These are phyloP conservation scores for Gopherus flavomarginatus DNA, from an alignment of 2,113 vertebrate species.

Conservation along the genomic window DNA sequence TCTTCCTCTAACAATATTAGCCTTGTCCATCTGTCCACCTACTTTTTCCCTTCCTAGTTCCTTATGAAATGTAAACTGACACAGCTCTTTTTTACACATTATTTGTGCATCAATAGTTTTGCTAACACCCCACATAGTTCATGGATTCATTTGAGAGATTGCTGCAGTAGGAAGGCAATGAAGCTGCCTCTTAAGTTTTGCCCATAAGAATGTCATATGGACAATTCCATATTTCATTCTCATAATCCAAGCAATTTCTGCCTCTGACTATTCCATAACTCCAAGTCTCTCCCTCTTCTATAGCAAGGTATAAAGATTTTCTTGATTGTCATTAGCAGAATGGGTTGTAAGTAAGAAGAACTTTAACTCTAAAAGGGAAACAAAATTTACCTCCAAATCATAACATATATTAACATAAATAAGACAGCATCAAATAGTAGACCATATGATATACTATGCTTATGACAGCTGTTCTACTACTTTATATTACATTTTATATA, in stretches of 20 bases:
- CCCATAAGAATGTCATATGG: not conserved
- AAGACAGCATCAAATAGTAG: not conserved
- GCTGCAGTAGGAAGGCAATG: not conserved
- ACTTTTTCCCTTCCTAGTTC: not conserved
- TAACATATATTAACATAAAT: not conserved
- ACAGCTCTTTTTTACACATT: not conserved
- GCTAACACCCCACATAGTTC: not conserved
- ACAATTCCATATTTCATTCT: not conserved
- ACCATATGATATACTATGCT: not conserved
- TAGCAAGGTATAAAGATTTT: not conserved
- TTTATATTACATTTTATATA: not conserved
- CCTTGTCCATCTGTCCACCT: not conserved
- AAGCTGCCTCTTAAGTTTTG: not conserved
- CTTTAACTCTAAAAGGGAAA: not conserved
- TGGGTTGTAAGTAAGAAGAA: not conserved
- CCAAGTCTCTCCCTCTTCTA: not conserved
- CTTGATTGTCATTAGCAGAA: not conserved
- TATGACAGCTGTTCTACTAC: not conserved
- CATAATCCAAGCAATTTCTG: not conserved
- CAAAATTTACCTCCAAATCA: not conserved
- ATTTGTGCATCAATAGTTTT: not conserved
- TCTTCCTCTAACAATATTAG: not conserved
- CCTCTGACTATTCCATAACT: accelerated
- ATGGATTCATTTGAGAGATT: not conserved
- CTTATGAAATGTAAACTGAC: not conserved